A percentile compares a stretch with the other conserved stretches of the same genome.
phyloP scores from a whole-genome alignment of 92 coral and sea anemone species.

The Desmophyllum pertusum region DNA sequence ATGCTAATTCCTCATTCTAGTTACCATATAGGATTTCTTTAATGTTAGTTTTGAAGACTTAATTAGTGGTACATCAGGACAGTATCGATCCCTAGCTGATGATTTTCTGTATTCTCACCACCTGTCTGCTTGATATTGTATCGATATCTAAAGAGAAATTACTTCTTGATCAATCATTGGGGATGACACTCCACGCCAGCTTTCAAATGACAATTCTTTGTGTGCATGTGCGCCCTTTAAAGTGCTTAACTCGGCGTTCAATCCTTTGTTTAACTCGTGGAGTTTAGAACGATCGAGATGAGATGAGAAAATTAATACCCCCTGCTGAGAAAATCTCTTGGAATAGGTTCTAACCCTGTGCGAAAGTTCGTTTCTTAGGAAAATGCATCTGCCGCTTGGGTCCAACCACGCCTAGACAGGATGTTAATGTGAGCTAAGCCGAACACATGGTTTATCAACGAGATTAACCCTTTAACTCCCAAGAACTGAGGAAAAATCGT shows the following conservation, averaged over 20 bases:
- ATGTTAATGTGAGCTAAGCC: neutral
- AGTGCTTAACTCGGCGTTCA: slow-evolving; percentile 8
- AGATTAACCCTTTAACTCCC: too few species aligned
- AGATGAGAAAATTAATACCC: neutral
- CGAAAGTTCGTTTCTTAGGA: slow-evolving; percentile 19
- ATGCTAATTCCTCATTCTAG: neutral
- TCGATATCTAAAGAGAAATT: neutral
- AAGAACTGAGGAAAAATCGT: too few species aligned
- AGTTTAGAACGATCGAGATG: neutral
- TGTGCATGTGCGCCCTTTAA: slow-evolving; percentile 15
- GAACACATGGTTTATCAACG: slow-evolving; percentile 29
- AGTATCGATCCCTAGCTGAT: neutral
- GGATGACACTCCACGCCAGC: slow-evolving; percentile 8
- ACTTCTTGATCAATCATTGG: neutral
- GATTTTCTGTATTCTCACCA: neutral
- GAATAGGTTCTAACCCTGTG: slow-evolving; percentile 23
- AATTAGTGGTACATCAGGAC: neutral
- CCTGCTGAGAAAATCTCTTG: slow-evolving; percentile 40
- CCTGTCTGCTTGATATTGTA: neutral
- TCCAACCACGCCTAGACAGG: neutral
- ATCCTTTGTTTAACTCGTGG: slow-evolving; percentile 20
- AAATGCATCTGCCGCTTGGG: slow-evolving; percentile 27
- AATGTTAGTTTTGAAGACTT: neutral
- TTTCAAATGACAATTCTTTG: slow-evolving; percentile 10
- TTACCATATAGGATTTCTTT: neutral